These are phyloP conservation scores for Solenopsis invicta DNA, from an alignment of 1,140 invertebrate species.

Conservation along the genomic window DNA sequence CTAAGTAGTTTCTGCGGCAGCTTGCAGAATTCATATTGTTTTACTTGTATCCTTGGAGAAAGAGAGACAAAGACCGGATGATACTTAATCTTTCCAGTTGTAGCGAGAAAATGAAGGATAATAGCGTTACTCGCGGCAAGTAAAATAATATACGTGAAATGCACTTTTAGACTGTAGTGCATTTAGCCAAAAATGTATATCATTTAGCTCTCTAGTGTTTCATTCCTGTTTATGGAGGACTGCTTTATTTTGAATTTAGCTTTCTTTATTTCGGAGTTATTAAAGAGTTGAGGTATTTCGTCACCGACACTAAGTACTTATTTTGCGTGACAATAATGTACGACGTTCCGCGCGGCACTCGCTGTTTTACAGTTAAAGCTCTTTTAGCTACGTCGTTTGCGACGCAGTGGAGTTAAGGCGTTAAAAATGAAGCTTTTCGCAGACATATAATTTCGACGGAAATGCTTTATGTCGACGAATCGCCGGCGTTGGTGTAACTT, in stretches of 20 bases:
- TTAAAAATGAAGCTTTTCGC: constrained; percentile 57
- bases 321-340: constrained; percentile 38
- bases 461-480: constrained; percentile 53
- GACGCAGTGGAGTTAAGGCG: constrained; percentile 26
- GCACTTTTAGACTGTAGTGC: background rate
- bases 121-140: constrained; percentile 6
- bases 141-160: constrained; percentile 24
- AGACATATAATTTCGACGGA: constrained; percentile 42
- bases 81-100: constrained; percentile 16
- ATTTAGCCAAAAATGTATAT: background rate
- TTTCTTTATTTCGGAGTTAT: background rate
- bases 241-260: constrained; percentile 4
- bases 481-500: constrained; percentile 50
- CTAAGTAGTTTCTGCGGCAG: constrained; percentile 36
- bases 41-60: background rate
- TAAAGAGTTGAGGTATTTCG: constrained; percentile 6
- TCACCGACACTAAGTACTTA: constrained; percentile 8
- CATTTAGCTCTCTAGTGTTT: background rate
- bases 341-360: background rate
- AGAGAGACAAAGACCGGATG: background rate
- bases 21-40: constrained; percentile 36
- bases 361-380: constrained; percentile 38
- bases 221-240: background rate
- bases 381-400: constrained; percentile 43
- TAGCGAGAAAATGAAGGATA: constrained; percentile 14